A percentile compares a stretch with the other conserved stretches of the same genome.
phyloP scores from a whole-genome alignment of 1,140 invertebrate species.

The Penaeus chinensis region DNA sequence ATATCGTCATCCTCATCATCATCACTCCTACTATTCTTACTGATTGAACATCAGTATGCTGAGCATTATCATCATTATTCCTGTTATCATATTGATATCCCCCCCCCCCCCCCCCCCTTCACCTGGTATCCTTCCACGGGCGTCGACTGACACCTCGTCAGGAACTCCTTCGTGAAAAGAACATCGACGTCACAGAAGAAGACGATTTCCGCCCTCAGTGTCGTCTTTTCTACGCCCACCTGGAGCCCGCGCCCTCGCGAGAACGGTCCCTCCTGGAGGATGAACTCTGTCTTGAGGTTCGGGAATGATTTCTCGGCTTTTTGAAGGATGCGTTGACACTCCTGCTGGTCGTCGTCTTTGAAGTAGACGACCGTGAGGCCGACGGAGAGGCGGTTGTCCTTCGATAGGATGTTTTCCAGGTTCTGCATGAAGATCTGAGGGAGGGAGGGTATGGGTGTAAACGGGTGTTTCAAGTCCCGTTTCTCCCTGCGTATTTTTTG shows the following conservation, averaged over 20 bases:
- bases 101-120: neutral
- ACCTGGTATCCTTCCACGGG: slow-evolving; percentile 31
- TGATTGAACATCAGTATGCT: neutral
- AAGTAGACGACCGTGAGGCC: slow-evolving; percentile 37
- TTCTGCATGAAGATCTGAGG: slow-evolving; percentile 27
- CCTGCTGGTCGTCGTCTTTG: neutral
- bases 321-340: neutral
- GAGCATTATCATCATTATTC: neutral
- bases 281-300: slow-evolving; percentile 25
- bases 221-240: slow-evolving; percentile 13
- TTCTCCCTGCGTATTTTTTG: neutral
- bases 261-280: slow-evolving; percentile 9
- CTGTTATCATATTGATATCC: neutral
- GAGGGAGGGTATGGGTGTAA: neutral
- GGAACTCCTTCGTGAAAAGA: slow-evolving; percentile 27
- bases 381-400: neutral
- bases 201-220: neutral
- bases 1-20: no score
- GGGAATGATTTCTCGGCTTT: neutral
- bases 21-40: no score
- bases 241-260: slow-evolving; percentile 19
- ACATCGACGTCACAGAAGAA: slow-evolving; percentile 42
- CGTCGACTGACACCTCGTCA: slow-evolving; percentile 12
- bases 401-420: neutral
- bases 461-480: neutral